Evolutionary conservation across 1,140 invertebrate genomes (phyloP).

Genomic region (Conus betulinus): DNA sequence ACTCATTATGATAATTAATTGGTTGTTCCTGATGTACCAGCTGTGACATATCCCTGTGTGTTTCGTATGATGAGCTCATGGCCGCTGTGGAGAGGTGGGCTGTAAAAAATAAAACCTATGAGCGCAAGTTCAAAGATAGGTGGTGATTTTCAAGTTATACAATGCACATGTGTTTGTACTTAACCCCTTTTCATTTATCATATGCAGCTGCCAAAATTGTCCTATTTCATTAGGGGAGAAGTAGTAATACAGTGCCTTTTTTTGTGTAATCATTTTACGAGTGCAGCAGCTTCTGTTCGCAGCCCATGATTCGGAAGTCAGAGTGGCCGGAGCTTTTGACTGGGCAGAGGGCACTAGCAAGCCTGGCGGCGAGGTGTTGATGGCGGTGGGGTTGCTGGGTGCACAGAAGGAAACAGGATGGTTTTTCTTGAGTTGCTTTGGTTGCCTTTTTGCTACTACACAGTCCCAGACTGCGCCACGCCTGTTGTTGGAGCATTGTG

Average conservation of each 20-base stretch:
- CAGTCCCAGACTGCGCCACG: no score
- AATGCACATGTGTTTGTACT: not conserved
- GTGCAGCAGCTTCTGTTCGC: not conserved
- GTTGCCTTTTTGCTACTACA: no score
- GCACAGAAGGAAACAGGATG: no score
- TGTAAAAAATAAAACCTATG: no score
- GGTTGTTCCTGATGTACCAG: not conserved
- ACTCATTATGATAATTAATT: not conserved
- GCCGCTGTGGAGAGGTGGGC: no score
- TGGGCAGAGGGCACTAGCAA: no score
- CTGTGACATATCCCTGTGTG: not conserved
- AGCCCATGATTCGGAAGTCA: not conserved
- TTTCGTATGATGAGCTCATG: not conserved
- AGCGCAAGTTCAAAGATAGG: no score
- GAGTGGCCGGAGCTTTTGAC: not conserved
- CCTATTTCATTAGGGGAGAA: not conserved
- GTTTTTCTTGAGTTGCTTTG: no score
- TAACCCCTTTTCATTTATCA: not conserved
- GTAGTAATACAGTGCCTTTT: not conserved
- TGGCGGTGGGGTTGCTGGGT: no score
- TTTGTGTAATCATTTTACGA: not conserved
- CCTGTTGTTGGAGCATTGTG: no score
- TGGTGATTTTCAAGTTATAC: not conserved
- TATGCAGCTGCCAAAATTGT: conserved; percentile 3
- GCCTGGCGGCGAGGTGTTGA: no score